Base-by-base conservation (phyloP, 2,888 invertebrate genomes). In the Camptogramma bilineatum region DNA sequence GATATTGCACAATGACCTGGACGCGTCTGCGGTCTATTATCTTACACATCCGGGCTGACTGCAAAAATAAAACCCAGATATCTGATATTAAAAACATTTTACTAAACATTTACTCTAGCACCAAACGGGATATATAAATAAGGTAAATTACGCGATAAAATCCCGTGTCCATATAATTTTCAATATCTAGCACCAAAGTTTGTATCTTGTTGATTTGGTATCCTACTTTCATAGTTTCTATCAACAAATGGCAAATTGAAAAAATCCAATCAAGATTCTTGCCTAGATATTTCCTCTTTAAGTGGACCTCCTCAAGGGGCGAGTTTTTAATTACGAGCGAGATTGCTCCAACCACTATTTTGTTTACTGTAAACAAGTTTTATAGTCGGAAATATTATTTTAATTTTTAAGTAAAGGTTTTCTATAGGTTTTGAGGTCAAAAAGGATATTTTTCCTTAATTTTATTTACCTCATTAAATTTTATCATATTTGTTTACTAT, bases 281-380 rank as follows among this genome's bases (percentile, higher is more conserved):
- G 47, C n/a, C 54, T 47, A 56, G 55, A 56, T 54, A 46, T 59
- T 54, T 10, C 10, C 52, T 46, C 31, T 28, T 58, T 24, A 31
- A 60, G 34, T 31, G 24, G 48, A 54, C 31, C 42, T 39, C 17
- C 62, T 50, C 34, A 66, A 62, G 73, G 66, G 77, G 74, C 74
- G 71, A 81, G 81, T 81, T 86, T 86, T 87, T 88, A 87, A 87
- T 88, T 85, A 87, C 78, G 68, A 72, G 56, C 72, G 76, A 82
- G 81, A 83, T 84, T 84, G 82, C 81, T 72, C 65, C 70, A 62
- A 74, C 78, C 72, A 72, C 70, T 71, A 70, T 71, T 75, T 70
- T 77, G 70, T 78, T 80, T 78, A 74, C 71, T 73, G 75, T 77
- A 76, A 78, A 77, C 73, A 76, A 77, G 70, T 62, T 65, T 58